Percentiles rank a stretch among this genome's conserved stretches.
These are phyloP conservation scores for Falco naumanni DNA, from an alignment of 2,797 vertebrate species.

Conservation along the genomic window DNA sequence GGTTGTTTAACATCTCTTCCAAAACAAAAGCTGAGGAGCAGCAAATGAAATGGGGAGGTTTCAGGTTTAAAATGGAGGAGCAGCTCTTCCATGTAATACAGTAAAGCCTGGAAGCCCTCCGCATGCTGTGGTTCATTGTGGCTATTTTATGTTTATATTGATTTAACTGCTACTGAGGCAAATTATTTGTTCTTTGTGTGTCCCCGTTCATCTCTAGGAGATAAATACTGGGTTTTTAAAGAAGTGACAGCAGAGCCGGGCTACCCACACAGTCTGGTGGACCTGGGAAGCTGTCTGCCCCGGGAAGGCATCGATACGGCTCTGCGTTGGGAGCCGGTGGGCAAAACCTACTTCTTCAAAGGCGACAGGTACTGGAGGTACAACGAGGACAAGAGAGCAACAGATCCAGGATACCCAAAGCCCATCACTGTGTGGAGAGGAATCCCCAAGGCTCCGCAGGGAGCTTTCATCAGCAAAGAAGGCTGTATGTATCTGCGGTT, in stretches of 20 bases:
- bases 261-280: slow-evolving; percentile 91
- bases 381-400: slow-evolving; percentile 91
- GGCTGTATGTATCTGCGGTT: slow-evolving; percentile 87
- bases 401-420: slow-evolving; percentile 94
- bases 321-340: slow-evolving; percentile 94
- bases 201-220: slow-evolving; percentile 76
- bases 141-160: not conserved
- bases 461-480: slow-evolving; percentile 97
- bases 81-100: not conserved
- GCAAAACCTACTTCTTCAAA: slow-evolving; percentile 98
- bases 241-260: slow-evolving; percentile 94
- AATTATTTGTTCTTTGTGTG: not conserved
- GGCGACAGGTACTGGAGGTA: slow-evolving; percentile 97
- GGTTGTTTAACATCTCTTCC: not conserved
- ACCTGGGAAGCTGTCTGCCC: slow-evolving; percentile 91
- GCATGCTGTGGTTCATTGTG: not conserved
- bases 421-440: slow-evolving; percentile 95
- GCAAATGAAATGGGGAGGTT: not conserved
- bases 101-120: not conserved
- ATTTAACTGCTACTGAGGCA: not conserved
- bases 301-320: slow-evolving; percentile 93
- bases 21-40: not conserved
- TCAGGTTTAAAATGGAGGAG: not conserved
- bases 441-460: slow-evolving; percentile 91
- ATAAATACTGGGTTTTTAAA: slow-evolving; percentile 97